Base-by-base conservation (phyloP, 2,888 invertebrate genomes). In the Cephus rjabovi region DNA sequence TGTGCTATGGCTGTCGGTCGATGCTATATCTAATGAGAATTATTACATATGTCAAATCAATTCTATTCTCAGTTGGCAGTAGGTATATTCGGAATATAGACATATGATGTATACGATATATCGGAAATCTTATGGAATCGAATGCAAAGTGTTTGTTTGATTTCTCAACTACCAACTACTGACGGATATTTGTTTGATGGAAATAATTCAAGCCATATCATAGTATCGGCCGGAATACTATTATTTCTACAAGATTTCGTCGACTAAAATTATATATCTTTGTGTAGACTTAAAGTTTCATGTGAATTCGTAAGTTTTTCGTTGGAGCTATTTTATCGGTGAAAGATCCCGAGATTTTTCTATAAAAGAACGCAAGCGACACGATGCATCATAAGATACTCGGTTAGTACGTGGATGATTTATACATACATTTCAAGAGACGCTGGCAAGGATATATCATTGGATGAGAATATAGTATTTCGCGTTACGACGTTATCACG, bases 401-500 rank as follows among this genome's bases (percentile, higher is more conserved):
- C 56, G 23, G 56, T 56, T 56, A 56, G 56, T 56, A 56, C 56
- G 2, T 9, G 56, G 23, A 56, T 56, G 56, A 56, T 56, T 56
- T 56, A 56, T 56, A 15, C 23, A 56, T 56, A 56, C 23, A 23
- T 56, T 56, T 56, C 56, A 56, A 56, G 23, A 56, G 23, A 56
- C 9, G 2, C 56, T 9, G 56, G 56, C 56, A 56, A 2, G 23
- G 23, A 23, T 56, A 23, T 56, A 56, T 56, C 56, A 56, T 56
- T 56, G 9, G 56, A 56, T 56, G 6, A 56, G 56, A 56, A 56
- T 56, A 56, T 56, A 56, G 56, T 9, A 56, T 56, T 56, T 56
- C 56, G 23, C 23, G 56, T 56, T 56, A 23, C 73, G 69, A 70
- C n/a, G 79, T 74, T 77, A 76, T 69, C 56, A 77, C 37, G 74